Evolutionary conservation across 64 coral and sea anemone species (phyloP).

Genomic region (Orbicella faveolata): DNA sequence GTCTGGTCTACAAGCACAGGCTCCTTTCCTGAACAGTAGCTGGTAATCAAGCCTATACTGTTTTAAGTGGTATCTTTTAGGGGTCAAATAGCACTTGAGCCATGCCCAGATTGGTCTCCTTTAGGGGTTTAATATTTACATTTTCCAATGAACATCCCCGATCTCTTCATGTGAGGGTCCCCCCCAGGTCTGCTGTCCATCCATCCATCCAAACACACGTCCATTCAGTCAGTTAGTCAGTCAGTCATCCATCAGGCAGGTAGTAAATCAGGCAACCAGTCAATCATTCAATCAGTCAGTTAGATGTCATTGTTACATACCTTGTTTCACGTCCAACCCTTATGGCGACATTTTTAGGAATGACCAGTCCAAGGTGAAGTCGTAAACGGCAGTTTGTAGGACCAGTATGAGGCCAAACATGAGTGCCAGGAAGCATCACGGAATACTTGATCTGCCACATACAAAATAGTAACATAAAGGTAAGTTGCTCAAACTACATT

Average conservation of each 20-base stretch:
- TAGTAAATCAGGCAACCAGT: not conserved
- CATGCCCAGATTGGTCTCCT: too few species aligned
- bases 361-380: conserved; percentile 92
- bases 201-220: not conserved
- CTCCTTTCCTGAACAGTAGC: too few species aligned
- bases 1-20: too few species aligned
- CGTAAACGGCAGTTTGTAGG: conserved; percentile 96
- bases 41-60: too few species aligned
- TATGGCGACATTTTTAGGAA: conserved; percentile 83
- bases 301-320: not conserved
- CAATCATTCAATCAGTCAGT: not conserved
- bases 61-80: too few species aligned
- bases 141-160: too few species aligned
- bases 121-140: too few species aligned
- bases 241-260: not conserved
- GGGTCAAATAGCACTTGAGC: too few species aligned
- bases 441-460: conserved; percentile 85
- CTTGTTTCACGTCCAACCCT: conserved; percentile 75
- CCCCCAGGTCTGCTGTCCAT: not conserved
- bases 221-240: not conserved
- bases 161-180: too few species aligned
- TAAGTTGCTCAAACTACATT: not conserved
- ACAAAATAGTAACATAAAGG: not conserved
- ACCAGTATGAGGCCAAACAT: conserved; percentile 97
- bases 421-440: conserved; percentile 94